Base-by-base conservation (phyloP, 2,797 vertebrate species). In the Acanthopagrus latus region DNA sequence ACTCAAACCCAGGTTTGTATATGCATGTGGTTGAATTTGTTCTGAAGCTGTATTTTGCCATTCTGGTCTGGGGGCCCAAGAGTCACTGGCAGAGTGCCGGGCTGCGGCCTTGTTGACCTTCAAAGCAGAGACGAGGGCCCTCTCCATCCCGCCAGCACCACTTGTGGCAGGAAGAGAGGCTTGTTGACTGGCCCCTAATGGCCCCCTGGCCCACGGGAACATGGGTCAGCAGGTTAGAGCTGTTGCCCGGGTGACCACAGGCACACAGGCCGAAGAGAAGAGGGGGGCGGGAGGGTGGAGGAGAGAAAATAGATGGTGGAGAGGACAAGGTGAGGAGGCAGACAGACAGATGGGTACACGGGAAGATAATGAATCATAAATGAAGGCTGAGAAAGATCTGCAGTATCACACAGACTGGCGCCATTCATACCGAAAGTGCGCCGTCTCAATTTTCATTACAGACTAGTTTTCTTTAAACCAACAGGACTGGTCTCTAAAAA, bases 161-260 rank as follows among this genome's bases (percentile, higher is more conserved):
- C 94, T 94, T 94, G 92, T 94, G 79, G 90, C 91, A 92, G 93
- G 93, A 95, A 93, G 92, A 95, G 93, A 92, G 92, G 89, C 92
- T 94, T 85, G 85, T 95, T 95, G 93, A 94, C 93, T 91, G 94
- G 94, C 92, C 93, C 88, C 74, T 89, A 92, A 92, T 93, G 92
- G 81, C 83, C 89, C 86, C 89, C 78, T 83, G 88, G 88, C 91
- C 88, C 88, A 88, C 83, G 74, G 91, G 88, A 93, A 93, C 91
- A 91, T 87, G 84, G 91, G 91, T 86, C 78, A 75, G 86, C 84
- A 81, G 85, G 81, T 90, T 92, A 87, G 88, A 90, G 81, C 85
- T 44, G 94, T 96, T 94, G 84, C 93, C 93, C 84, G 79, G 93
- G 88, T 23, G 86, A 95, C 93, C 80, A 68, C 79, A 52, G 85